Conservation (phyloP, 2,888 invertebrate genomes). For the Lottia scabra region DNA sequence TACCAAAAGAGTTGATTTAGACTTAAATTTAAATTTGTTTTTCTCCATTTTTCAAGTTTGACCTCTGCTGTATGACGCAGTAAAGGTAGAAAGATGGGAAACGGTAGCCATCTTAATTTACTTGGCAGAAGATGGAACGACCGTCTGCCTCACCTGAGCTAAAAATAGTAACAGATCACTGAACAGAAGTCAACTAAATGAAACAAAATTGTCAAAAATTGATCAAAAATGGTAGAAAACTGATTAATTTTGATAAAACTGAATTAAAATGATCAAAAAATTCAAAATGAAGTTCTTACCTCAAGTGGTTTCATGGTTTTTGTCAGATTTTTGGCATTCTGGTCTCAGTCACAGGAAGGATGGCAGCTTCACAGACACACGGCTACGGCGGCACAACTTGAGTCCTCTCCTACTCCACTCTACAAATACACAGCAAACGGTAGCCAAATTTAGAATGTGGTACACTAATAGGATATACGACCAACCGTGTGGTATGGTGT, state of each 20-base stretch:
- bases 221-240: too few species aligned
- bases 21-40: too few species aligned
- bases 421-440: conserved; percentile 22
- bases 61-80: neutral
- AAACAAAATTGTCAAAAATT: too few species aligned
- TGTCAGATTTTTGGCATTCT: conserved; percentile 21
- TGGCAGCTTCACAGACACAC: conserved; percentile 7
- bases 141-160: too few species aligned
- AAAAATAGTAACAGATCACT: too few species aligned
- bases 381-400: neutral
- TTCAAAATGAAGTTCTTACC: conserved; percentile 26
- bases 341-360: conserved; percentile 18
- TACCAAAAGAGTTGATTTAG: too few species aligned
- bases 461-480: conserved; percentile 3
- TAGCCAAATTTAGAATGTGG: conserved; percentile 29
- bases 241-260: too few species aligned
- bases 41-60: too few species aligned
- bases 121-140: neutral
- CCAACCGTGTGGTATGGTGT: too few species aligned
- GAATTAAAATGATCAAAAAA: neutral
- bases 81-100: neutral
- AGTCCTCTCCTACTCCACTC: too few species aligned
- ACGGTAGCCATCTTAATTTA: conserved; percentile 2
- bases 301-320: conserved; percentile 39
- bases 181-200: too few species aligned